Conservation (phyloP, 2,797 vertebrate genomes). For the Hemibagrus guttatus region DNA sequence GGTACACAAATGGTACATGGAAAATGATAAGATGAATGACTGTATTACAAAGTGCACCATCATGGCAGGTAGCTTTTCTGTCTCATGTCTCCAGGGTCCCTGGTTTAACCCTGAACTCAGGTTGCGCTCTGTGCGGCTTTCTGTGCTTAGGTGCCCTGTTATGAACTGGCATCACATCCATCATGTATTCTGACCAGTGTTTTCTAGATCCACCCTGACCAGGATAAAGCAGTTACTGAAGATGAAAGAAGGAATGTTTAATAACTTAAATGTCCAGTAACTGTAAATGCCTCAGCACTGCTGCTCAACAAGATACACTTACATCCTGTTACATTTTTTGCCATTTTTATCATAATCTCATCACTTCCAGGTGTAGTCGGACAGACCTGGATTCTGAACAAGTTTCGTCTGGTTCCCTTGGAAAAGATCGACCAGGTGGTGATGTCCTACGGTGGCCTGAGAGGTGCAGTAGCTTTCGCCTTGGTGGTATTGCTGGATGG, state of each 20-base stretch:
- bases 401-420: conserved; percentile 88
- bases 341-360: neutral
- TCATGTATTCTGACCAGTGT: neutral
- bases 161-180: neutral
- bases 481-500: conserved; percentile 88
- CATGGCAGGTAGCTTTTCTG: neutral
- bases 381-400: conserved; percentile 91
- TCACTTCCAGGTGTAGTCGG: conserved; percentile 83
- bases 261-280: neutral
- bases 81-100: neutral
- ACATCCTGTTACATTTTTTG: neutral
- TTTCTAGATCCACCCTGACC: neutral
- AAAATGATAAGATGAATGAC: neutral
- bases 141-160: neutral
- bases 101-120: neutral
- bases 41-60: neutral
- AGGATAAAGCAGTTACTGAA: neutral
- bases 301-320: neutral
- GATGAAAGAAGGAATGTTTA: neutral
- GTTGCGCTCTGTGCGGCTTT: neutral
- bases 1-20: neutral
- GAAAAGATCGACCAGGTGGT: conserved; percentile 96
- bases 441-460: conserved; percentile 95
- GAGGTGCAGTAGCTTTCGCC: conserved; percentile 92
- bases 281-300: neutral